Base-by-base conservation (phyloP, 2,797 vertebrate genomes). In the Sebastiscus albofasciatus region DNA sequence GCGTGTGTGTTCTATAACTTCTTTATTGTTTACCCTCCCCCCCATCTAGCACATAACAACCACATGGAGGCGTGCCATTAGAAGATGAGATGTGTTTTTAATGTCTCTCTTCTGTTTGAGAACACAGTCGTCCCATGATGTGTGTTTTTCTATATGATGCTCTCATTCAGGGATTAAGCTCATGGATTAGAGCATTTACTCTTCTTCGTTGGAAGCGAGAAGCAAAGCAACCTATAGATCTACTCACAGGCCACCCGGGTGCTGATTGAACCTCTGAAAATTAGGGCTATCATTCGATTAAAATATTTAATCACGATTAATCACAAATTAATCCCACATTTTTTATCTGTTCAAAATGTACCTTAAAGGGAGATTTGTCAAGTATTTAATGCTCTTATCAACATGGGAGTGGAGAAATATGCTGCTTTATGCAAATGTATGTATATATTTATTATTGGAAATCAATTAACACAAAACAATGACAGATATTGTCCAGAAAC, bases 81-180 rank as follows among this genome's bases (percentile, higher is more conserved):
- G 70, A 75, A 87, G 78, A 86, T 72, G 16, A 77, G 70, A 88
- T 72, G 46, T 61, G 66, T 72, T 65, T 72, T 80, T 70, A 81
- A 74, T 71, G 69, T 71, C 54, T 85, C 70, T 67, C 10, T 56
- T 54, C 77, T 49, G 31, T 67, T 42, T 31, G 39, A 65, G 58
- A 80, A 68, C 69, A 82, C 69, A 67, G 24, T 82, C 22, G 34
- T 75, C 79, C 69, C 31, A 29, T 85, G 54, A 60, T 81, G 75
- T 68, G 54, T 14, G 6, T 69, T 71, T 46, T 67, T 56, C 84
- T 84, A 64, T 85, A 77, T 16, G 60, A 83, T 85, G 62, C 83
- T 84, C 59, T 82, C 33, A 85, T 87, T 91, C 55, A 72, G 52
- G 84, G 93, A 92, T 93, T 91, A 91, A 62, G 24, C 26, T 56